Conservation (phyloP, 2,797 vertebrate species). For the Pseudochirops cupreus region DNA sequence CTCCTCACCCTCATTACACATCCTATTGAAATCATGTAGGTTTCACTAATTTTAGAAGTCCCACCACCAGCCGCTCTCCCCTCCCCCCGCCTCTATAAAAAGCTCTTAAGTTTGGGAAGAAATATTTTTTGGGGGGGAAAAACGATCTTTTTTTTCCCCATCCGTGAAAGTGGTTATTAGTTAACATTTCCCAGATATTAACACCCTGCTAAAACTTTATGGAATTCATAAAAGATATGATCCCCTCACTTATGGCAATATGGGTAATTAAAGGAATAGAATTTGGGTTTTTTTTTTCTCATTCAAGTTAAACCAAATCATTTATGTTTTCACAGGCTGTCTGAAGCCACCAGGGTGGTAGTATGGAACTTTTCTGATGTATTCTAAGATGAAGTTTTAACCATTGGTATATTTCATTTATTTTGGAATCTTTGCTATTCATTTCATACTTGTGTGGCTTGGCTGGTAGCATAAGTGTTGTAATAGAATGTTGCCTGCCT, state of each 20-base stretch:
- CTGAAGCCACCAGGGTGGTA: not conserved
- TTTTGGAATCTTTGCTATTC: not conserved
- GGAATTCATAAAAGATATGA: slow-evolving; percentile 1
- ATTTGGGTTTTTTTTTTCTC: not conserved
- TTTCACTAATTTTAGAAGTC: not conserved
- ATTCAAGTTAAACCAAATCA: not conserved
- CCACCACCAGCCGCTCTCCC: not conserved
- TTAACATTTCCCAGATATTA: slow-evolving; percentile 35
- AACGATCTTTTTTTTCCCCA: not conserved
- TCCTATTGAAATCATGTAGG: not conserved
- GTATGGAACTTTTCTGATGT: not conserved
- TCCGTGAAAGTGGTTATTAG: not conserved
- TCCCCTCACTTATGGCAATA: slow-evolving; percentile 32
- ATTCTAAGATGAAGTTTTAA: not conserved
- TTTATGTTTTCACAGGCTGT: not conserved
- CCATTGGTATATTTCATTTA: not conserved
- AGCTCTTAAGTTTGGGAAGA: not conserved
- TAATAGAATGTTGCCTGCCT: not conserved
- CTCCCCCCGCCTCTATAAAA: not conserved
- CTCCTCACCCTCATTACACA: not conserved
- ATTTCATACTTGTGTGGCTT: not conserved
- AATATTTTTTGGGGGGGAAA: not conserved
- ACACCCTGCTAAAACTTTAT: not conserved
- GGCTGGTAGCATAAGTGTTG: not conserved
- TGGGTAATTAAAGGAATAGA: not conserved